Evolutionary conservation across 2,797 vertebrate species (phyloP).

Genomic region (Halcyon badia): DNA sequence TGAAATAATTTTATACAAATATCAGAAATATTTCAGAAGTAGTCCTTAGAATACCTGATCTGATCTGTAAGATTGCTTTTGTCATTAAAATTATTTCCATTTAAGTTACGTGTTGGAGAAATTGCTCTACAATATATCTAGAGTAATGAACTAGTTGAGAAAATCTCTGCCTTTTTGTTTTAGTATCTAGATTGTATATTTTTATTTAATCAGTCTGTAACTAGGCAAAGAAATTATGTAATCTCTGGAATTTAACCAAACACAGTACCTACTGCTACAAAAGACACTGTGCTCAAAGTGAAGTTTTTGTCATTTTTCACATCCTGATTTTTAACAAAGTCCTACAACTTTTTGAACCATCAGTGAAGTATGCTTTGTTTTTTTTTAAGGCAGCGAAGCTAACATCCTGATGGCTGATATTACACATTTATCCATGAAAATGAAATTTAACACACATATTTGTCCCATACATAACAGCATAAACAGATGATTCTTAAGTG

Average conservation of each 20-base stretch:
- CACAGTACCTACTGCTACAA: background rate
- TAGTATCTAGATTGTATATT: background rate
- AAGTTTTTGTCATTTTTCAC: background rate
- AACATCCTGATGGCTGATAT: background rate
- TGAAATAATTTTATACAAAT: background rate
- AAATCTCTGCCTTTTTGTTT: background rate
- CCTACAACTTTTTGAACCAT: background rate
- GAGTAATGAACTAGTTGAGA: slow-evolving; percentile 4
- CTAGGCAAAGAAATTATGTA: background rate
- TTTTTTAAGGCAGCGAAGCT: background rate
- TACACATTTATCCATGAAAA: background rate
- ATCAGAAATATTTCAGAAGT: background rate
- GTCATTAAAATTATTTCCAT: slow-evolving; percentile 6
- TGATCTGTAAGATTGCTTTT: background rate
- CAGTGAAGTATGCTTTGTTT: background rate
- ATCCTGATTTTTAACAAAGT: background rate
- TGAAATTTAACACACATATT: background rate
- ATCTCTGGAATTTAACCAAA: background rate
- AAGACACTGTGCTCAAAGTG: background rate
- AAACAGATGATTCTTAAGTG: background rate
- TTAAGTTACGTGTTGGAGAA: slow-evolving; percentile 7
- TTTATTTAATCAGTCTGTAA: slow-evolving; percentile 16
- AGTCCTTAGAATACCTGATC: background rate
- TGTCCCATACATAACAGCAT: background rate
- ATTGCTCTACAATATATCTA: background rate